These are phyloP conservation scores for Columba guinea DNA, from an alignment of 2,797 vertebrate genomes.

Conservation along the genomic window DNA sequence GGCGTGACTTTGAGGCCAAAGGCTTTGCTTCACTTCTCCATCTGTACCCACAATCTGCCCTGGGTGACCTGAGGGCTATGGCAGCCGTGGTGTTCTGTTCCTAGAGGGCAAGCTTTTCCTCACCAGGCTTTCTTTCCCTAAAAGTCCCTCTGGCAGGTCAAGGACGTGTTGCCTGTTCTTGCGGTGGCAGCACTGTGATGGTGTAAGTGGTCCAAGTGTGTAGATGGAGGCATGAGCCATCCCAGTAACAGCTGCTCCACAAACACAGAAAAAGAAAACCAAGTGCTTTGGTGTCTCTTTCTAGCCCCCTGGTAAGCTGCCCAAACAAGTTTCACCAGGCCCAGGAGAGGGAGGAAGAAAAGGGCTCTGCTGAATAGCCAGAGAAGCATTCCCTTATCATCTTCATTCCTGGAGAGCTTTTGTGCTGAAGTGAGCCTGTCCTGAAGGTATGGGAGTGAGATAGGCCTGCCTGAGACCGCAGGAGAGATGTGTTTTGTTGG, in stretches of 20 bases:
- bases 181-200: accelerated
- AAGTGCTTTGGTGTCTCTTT: not conserved
- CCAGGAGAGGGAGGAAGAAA: not conserved
- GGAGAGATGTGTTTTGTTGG: not conserved
- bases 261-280: not conserved
- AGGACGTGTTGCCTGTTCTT: not conserved
- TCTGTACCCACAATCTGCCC: too few relatives aligned
- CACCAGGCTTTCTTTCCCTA: accelerated
- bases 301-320: not conserved
- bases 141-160: not conserved
- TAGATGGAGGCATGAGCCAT: not conserved
- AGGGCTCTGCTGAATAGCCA: not conserved
- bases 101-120: not conserved
- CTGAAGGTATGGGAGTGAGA: not conserved
- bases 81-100: accelerated
- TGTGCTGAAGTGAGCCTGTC: not conserved
- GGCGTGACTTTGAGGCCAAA: accelerated
- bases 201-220: accelerated
- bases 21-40: too few relatives aligned
- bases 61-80: accelerated
- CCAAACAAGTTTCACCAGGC: constrained; percentile 37
- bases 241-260: not conserved
- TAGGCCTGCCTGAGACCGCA: not conserved
- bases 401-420: constrained; percentile 40
- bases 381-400: not conserved